These are phyloP conservation scores for Norana najaformis DNA, from an alignment of 2,888 invertebrate species.

Conservation along the genomic window DNA sequence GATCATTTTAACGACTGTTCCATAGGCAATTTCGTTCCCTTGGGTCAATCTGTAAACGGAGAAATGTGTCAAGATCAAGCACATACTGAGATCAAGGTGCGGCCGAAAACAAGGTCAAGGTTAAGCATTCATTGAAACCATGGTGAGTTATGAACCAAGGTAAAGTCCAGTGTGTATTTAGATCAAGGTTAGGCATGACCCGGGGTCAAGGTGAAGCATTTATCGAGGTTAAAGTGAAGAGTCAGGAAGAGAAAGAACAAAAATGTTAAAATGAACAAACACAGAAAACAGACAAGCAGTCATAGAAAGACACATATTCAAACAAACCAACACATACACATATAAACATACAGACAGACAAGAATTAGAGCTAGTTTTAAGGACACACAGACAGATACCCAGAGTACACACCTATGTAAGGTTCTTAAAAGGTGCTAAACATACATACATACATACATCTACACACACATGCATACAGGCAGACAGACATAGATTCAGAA, in stretches of 20 bases:
- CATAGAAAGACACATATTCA: not conserved
- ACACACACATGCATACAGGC: too few species aligned
- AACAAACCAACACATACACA: not conserved
- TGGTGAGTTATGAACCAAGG: not conserved
- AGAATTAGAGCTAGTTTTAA: too few species aligned
- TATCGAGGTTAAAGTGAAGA: not conserved
- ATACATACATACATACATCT: too few species aligned
- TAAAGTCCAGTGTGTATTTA: too few species aligned
- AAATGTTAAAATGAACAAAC: too few species aligned
- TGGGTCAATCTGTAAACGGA: conserved; percentile 30
- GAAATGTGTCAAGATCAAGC: not conserved
- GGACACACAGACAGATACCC: too few species aligned
- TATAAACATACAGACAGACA: too few species aligned
- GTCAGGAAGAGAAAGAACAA: too few species aligned
- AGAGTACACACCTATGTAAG: too few species aligned
- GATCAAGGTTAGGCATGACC: not conserved
- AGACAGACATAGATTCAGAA: too few species aligned
- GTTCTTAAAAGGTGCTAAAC: too few species aligned
- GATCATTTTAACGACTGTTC: conserved; percentile 51
- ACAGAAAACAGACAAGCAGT: too few species aligned
- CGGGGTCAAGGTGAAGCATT: not conserved
- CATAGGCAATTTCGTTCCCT: conserved; percentile 51
- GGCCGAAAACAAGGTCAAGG: not conserved
- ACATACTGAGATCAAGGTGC: not conserved
- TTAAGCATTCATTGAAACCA: not conserved